phyloP scores from a whole-genome alignment of 2,888 invertebrate species.

The Amphipoea oculea region DNA sequence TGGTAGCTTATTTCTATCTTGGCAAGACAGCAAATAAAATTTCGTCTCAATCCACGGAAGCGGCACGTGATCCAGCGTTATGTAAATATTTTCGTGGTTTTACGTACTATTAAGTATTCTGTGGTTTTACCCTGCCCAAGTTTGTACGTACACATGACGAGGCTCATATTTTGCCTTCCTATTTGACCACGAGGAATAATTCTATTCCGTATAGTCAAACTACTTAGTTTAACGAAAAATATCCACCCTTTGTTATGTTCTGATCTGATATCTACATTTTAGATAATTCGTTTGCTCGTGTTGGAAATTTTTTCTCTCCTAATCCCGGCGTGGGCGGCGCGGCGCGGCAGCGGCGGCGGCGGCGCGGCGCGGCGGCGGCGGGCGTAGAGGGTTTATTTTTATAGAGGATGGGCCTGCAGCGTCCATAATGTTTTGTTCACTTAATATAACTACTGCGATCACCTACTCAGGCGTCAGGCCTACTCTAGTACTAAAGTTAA shows the following conservation, averaged over 20 bases:
- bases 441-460: too few species aligned
- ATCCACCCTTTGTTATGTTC: neutral
- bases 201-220: too few species aligned
- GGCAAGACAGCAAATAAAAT: slow-evolving; percentile 27
- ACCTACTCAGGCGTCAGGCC: too few species aligned
- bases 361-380: too few species aligned
- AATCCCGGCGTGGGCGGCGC: neutral
- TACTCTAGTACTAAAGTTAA: too few species aligned
- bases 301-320: neutral
- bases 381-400: neutral
- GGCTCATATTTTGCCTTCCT: slow-evolving; percentile 5
- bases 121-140: slow-evolving; percentile 17
- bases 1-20: slow-evolving; percentile 11
- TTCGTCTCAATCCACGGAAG: neutral
- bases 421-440: too few species aligned
- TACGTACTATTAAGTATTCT: neutral
- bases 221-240: too few species aligned
- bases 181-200: too few species aligned
- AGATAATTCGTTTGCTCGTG: neutral
- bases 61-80: slow-evolving; percentile 43
- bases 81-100: slow-evolving; percentile 21
- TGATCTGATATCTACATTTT: neutral
- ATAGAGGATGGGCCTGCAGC: too few species aligned
- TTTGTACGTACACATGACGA: slow-evolving; percentile 20
- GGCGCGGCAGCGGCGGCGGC: too few species aligned